Evolutionary conservation across 2,888 invertebrate genomes (phyloP).

Genomic region (Drosophila bunnanda): DNA sequence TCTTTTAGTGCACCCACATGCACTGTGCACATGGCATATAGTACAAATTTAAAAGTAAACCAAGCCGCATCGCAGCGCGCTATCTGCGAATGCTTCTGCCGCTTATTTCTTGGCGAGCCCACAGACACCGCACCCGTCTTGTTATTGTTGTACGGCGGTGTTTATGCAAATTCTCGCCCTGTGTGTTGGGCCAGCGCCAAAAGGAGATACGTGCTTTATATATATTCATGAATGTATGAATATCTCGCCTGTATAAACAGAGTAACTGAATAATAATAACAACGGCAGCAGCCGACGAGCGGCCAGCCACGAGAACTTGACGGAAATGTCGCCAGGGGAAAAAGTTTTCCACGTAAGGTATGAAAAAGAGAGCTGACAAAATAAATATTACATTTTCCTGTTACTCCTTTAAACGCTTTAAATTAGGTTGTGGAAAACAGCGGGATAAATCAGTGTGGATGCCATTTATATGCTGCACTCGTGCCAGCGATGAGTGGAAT

Average conservation of each 20-base stretch:
- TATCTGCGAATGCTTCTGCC: constrained; percentile 69
- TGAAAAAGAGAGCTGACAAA: constrained; percentile 7
- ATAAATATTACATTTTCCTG: constrained; percentile 13
- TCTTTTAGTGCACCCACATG: constrained; percentile 19
- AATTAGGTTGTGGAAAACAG: constrained; percentile 4
- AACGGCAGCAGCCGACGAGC: constrained; percentile 36
- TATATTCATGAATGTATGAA: constrained; percentile 77
- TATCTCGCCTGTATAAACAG: constrained; percentile 75
- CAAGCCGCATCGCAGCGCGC: constrained; percentile 68
- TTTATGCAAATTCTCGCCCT: constrained; percentile 56
- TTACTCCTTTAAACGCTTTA: constrained; percentile 27
- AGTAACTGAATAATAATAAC: constrained; percentile 77
- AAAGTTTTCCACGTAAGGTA: constrained; percentile 47
- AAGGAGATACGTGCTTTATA: constrained; percentile 72
- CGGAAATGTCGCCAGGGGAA: constrained; percentile 65
- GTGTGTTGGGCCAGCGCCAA: constrained; percentile 70
- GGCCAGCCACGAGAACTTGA: constrained; percentile 29
- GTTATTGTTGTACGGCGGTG: constrained; percentile 42
- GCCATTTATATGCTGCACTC: constrained; percentile 6
- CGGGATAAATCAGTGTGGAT: constrained; percentile 13
- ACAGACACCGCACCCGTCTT: constrained; percentile 25
- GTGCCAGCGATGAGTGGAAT: constrained; percentile 15
- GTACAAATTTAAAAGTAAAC: constrained; percentile 80
- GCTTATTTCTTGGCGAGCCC: constrained; percentile 24
- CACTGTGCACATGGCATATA: constrained; percentile 51